A percentile compares a stretch with the other conserved stretches of the same genome.
Evolutionary conservation across 2,113 vertebrate genomes (phyloP).

Genomic region (Siniperca knerii): DNA sequence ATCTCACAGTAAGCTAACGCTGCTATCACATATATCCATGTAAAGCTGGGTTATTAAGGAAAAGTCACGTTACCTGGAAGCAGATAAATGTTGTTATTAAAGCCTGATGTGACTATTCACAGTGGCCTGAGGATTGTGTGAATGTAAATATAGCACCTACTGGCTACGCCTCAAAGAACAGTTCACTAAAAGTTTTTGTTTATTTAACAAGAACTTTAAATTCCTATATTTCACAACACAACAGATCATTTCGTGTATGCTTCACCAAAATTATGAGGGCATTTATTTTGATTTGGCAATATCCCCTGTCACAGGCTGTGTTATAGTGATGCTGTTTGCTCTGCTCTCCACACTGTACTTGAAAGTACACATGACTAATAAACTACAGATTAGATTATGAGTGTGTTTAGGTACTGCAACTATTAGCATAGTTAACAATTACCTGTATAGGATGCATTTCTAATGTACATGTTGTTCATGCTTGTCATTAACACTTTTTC

Average conservation of each 20-base stretch:
- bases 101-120: background rate
- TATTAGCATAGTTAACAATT: no score
- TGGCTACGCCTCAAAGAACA: background rate
- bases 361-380: no score
- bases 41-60: slow-evolving; percentile 19
- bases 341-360: no score
- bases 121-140: background rate
- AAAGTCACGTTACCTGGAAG: background rate
- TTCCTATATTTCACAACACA: no score
- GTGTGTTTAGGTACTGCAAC: no score
- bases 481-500: no score
- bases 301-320: no score
- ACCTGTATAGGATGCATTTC: background rate
- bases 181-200: background rate
- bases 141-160: background rate
- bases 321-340: no score
- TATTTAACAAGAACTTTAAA: background rate
- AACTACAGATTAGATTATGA: no score
- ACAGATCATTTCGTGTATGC: no score
- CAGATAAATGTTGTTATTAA: background rate
- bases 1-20: background rate
- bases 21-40: background rate
- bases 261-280: no score
- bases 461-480: background rate
- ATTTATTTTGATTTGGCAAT: no score